Base-by-base conservation (phyloP, 2,113 vertebrate genomes). In the Thinocorus orbignyianus region DNA sequence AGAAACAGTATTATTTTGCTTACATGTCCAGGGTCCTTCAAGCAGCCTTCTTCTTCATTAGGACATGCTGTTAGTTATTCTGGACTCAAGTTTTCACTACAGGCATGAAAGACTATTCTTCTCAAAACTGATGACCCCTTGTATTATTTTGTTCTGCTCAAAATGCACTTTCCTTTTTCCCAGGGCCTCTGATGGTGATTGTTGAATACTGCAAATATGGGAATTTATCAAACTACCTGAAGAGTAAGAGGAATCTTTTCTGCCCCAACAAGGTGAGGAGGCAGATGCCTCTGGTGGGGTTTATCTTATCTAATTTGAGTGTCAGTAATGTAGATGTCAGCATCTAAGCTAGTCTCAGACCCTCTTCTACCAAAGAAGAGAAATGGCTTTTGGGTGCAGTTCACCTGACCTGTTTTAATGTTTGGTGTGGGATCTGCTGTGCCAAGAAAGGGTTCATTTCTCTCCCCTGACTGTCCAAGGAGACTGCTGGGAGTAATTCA, bases 171-270 rank as follows among this genome's bases (percentile, higher is more conserved):
- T 48, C 6, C 13, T 66, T 74, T 66, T 88, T 6, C 69, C 83
- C 95, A 99, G 99, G 99, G n/a, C 99, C 99, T 39, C 97, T 99
- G 88, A 99, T 99, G 99, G 98, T 99, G 69, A 99, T 99, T 44
- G 99, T 99, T 20, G 99, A 99, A 96, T 99, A 99, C 92, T 99
- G 99, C 97, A 97, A 98, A 82, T 98, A 99, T 37, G 99, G 99
- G 69, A 99, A 99, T 94, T 98, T 99, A 44, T 99, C 99, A 72
- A 97, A 98, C 92, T 99, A 99, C 90, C 98, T 99, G 92, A 99
- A 99, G 97, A 99, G 98, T 97, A 99, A 99, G 96, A 98, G 99
- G 65, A 98, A 98, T 10, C 97, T 98, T 48, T 99, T 99, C 96
- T 97, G 98, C 70, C 95, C 98, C 57, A 97, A 95, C 77, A 98